Evolutionary conservation across 2,797 vertebrate species (phyloP).

Genomic region (Chrysocyon brachyurus): DNA sequence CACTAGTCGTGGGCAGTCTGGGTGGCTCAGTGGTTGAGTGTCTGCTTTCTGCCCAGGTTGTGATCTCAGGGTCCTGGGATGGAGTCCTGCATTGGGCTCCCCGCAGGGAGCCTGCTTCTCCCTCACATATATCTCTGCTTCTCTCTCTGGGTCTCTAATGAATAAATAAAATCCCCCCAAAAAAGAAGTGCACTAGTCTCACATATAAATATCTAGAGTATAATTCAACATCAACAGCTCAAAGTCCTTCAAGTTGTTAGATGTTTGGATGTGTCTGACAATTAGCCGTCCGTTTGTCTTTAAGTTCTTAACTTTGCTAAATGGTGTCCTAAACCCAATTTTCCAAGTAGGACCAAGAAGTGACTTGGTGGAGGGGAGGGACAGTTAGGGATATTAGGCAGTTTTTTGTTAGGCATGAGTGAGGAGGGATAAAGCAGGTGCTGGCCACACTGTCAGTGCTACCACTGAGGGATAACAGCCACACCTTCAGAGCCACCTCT

Average conservation of each 20-base stretch:
- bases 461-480: too few species aligned
- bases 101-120: too few species aligned
- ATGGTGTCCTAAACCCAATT: background rate
- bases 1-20: too few species aligned
- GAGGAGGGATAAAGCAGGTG: background rate
- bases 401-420: background rate
- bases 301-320: background rate
- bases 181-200: background rate
- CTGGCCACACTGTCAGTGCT: background rate
- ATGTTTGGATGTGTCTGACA: background rate
- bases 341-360: background rate
- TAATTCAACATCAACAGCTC: background rate
- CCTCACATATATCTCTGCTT: too few species aligned
- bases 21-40: too few species aligned
- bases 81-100: too few species aligned
- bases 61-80: too few species aligned
- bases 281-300: background rate
- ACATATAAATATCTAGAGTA: background rate
- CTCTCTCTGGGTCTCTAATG: too few species aligned
- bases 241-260: background rate
- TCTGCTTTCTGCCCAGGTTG: too few species aligned
- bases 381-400: background rate
- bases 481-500: background rate
- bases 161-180: too few species aligned
- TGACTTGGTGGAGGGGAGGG: rapidly evolving